Evolutionary conservation across 1,140 invertebrate genomes (phyloP).

Genomic region (Orussus abietinus): DNA sequence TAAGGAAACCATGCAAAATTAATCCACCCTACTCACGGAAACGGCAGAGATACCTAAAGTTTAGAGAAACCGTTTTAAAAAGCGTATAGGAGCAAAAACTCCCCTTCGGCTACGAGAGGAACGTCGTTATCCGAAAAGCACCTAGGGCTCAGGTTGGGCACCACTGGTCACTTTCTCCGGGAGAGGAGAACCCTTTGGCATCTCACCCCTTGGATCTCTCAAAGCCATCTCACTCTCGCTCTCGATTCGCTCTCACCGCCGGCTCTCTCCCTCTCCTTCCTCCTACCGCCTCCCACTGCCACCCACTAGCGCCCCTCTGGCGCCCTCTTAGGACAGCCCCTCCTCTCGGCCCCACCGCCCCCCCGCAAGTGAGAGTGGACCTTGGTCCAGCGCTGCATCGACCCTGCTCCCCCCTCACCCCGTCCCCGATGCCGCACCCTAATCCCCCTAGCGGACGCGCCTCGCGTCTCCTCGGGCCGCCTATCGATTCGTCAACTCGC

Average conservation of each 20-base stretch:
- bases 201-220: constrained; percentile 37
- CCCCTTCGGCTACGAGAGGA: neutral
- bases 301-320: constrained; percentile 16
- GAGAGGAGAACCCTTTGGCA: constrained; percentile 43
- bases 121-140: constrained; percentile 3
- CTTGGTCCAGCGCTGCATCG: constrained; percentile 50
- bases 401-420: constrained; percentile 37
- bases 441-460: constrained; percentile 47
- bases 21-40: too few relatives aligned
- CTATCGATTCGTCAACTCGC: constrained; percentile 41
- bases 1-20: neutral
- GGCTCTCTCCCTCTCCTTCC: constrained; percentile 31
- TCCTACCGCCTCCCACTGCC: constrained; percentile 16
- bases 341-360: neutral
- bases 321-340: constrained; percentile 21
- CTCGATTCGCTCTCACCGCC: constrained; percentile 43
- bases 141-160: constrained; percentile 27
- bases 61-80: too few relatives aligned
- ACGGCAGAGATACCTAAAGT: too few relatives aligned
- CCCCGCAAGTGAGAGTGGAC: constrained; percentile 49
- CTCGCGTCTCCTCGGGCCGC: constrained; percentile 30
- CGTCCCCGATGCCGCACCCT: constrained; percentile 44
- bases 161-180: constrained; percentile 48
- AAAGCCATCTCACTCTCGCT: constrained; percentile 43
- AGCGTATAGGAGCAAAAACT: neutral